Evolutionary conservation across 2,888 invertebrate genomes (phyloP).

Genomic region (Caenorhabditis wallacei): DNA sequence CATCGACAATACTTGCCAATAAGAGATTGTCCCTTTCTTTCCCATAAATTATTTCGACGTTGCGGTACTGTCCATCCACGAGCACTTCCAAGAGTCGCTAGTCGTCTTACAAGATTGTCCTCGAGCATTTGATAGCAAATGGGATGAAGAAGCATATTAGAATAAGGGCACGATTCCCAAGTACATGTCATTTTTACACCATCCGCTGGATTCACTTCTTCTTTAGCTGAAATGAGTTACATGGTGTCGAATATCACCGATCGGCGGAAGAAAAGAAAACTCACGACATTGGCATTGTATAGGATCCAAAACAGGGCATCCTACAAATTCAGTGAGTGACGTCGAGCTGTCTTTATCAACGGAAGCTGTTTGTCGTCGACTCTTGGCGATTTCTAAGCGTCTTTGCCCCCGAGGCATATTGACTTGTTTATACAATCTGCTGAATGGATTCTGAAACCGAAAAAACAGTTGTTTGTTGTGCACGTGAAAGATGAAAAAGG

Average conservation of each 20-base stretch:
- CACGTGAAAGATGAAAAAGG: not conserved
- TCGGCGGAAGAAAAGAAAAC: too few relatives aligned
- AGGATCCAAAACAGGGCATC: conserved; percentile 67
- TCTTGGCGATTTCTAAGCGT: conserved; percentile 2
- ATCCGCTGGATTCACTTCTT: conserved; percentile 29
- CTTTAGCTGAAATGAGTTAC: conserved; percentile 42
- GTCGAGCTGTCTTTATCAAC: not conserved
- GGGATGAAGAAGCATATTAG: conserved; percentile 65
- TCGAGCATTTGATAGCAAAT: conserved; percentile 73
- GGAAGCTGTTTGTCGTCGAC: conserved; percentile 2
- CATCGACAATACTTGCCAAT: conserved; percentile 66
- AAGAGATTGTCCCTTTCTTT: conserved; percentile 75
- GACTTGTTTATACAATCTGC: not conserved
- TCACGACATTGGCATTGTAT: conserved; percentile 56
- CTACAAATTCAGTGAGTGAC: conserved; percentile 32
- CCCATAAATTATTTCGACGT: conserved; percentile 76
- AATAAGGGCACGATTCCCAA: conserved; percentile 70
- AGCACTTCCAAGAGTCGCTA: conserved; percentile 73
- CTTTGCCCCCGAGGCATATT: conserved; percentile 24
- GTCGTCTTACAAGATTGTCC: conserved; percentile 70
- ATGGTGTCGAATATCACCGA: too few relatives aligned
- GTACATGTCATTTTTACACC: conserved; percentile 75
- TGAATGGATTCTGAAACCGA: not conserved
- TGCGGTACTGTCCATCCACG: conserved; percentile 78
- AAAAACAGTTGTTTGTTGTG: too few relatives aligned